Conservation (phyloP, 1,140 invertebrate species). For the Drosophila ercepeae region DNA sequence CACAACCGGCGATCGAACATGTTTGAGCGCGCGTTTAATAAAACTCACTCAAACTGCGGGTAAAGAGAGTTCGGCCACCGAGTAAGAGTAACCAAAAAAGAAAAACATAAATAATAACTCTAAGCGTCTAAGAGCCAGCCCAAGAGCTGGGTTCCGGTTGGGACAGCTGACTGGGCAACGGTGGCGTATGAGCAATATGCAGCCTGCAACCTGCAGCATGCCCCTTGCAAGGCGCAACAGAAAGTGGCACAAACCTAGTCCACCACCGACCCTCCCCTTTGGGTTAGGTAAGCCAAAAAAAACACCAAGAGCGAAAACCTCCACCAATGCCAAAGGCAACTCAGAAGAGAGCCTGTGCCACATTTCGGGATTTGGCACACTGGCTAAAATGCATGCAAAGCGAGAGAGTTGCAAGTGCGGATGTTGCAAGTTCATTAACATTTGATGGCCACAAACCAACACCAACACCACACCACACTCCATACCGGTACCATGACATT, state of each 20-base stretch:
- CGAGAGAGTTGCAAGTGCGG: constrained; percentile 33
- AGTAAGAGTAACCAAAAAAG: neutral
- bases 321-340: neutral
- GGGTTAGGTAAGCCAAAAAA: neutral
- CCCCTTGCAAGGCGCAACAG: neutral
- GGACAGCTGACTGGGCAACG: constrained; percentile 1
- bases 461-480: no score
- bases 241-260: neutral
- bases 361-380: neutral
- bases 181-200: constrained; percentile 30
- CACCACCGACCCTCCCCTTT: no score
- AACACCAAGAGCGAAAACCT: no score
- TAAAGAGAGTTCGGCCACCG: neutral
- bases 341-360: neutral
- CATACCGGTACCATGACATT: neutral
- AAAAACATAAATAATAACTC: neutral
- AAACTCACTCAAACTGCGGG: constrained; percentile 11
- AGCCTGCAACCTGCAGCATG: neutral
- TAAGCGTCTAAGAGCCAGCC: neutral
- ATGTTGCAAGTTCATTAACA: constrained; percentile 63
- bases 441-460: constrained; percentile 27
- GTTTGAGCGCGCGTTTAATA: constrained; percentile 48
- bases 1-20: constrained; percentile 54
- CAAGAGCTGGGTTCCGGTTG: neutral
- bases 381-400: neutral